phyloP scores from a whole-genome alignment of 2,113 vertebrate species.

The Erythrocebus patas region DNA sequence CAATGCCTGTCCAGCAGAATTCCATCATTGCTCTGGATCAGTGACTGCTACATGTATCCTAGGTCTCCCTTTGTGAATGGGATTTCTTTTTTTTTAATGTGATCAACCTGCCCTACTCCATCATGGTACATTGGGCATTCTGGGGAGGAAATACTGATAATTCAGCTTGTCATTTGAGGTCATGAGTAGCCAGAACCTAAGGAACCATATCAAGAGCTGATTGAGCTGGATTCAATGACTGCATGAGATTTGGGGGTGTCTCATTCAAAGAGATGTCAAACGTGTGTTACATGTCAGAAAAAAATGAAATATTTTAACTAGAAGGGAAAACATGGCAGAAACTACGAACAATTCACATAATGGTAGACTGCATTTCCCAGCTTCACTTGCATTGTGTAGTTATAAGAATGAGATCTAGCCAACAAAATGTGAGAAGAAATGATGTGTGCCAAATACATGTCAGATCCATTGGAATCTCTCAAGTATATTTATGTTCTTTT shows the following conservation, averaged over 20 bases:
- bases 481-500: background rate
- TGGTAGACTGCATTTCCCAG: background rate
- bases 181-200: background rate
- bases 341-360: background rate
- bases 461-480: background rate
- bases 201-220: background rate
- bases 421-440: background rate
- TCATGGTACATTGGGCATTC: background rate
- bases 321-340: background rate
- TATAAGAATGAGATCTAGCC: background rate
- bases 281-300: background rate
- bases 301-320: background rate
- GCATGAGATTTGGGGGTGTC: background rate
- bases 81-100: background rate
- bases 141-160: background rate
- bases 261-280: background rate
- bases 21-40: background rate
- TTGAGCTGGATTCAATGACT: background rate
- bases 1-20: background rate
- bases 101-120: background rate
- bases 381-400: background rate
- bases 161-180: background rate
- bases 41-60: background rate
- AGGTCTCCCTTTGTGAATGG: background rate
- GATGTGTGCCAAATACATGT: background rate